phyloP scores from a whole-genome alignment of 53 echinoderm and acorn worm species.

The Echinometra lucunter region DNA sequence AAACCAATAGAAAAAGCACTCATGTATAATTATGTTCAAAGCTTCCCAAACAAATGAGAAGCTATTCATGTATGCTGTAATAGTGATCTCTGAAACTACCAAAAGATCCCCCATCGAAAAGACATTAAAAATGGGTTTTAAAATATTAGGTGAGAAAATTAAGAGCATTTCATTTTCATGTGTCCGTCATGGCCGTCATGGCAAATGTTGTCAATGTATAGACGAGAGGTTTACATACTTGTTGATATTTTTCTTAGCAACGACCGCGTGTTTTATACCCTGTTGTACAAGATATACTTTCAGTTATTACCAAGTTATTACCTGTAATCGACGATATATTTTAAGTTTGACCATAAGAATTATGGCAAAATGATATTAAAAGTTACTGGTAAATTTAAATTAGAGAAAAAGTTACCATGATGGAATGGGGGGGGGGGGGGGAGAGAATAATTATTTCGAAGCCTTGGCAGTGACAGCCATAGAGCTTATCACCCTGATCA shows the following conservation, averaged over 20 bases:
- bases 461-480: conserved; percentile 14
- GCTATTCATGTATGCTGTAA: no score
- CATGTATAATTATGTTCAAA: no score
- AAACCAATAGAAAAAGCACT: no score
- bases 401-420: no score
- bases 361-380: background rate
- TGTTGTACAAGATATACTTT: no score
- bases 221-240: background rate
- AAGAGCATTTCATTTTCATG: background rate
- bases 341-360: no score
- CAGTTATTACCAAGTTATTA: no score
- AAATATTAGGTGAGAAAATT: background rate
- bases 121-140: background rate
- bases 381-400: background rate
- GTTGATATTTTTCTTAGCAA: background rate
- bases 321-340: no score
- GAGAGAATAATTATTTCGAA: background rate
- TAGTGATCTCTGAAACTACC: background rate
- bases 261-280: background rate
- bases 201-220: background rate
- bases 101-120: background rate
- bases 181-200: background rate
- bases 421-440: no score
- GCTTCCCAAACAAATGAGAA: no score
- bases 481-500: conserved; percentile 4